Evolutionary conservation across 2,888 invertebrate species (phyloP).

Genomic region (Phyllotreta cruciferae): DNA sequence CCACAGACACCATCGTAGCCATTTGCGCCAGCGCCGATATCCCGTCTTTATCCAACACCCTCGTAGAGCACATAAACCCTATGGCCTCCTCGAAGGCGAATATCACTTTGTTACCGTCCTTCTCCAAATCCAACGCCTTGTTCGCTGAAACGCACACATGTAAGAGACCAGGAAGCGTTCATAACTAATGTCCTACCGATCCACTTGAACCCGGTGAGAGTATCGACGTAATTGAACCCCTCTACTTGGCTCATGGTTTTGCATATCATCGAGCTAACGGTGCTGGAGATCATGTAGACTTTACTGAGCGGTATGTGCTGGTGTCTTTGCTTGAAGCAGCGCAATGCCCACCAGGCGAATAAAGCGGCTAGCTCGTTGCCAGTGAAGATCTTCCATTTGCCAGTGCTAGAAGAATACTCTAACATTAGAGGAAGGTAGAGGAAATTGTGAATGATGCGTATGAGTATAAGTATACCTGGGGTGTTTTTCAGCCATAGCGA

Average conservation of each 20-base stretch:
- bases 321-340: conserved; percentile 64
- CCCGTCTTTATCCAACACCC: conserved; percentile 96
- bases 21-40: conserved; percentile 85
- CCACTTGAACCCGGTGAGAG: conserved; percentile 99
- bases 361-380: conserved; percentile 96
- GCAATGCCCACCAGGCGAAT: conserved; percentile 92
- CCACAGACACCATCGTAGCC: conserved; percentile 76
- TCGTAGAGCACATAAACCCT: conserved; percentile 93
- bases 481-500: conserved; percentile 90
- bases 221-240: conserved; percentile 83
- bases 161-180: neutral
- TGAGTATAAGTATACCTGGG: conserved; percentile 61
- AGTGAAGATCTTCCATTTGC: conserved; percentile 86
- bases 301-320: conserved; percentile 64
- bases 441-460: neutral
- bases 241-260: conserved; percentile 79
- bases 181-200: conserved; percentile 70
- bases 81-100: conserved; percentile 99
- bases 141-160: conserved; percentile 65
- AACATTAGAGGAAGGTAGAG: conserved; percentile 13
- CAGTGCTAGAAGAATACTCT: conserved; percentile 58
- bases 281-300: conserved; percentile 87
- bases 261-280: conserved; percentile 96
- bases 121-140: conserved; percentile 73
- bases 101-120: conserved; percentile 77